A percentile compares a stretch with the other conserved stretches of the same genome.
Conservation (phyloP, 2,113 vertebrate genomes). For the Psilopogon haemacephalus region DNA sequence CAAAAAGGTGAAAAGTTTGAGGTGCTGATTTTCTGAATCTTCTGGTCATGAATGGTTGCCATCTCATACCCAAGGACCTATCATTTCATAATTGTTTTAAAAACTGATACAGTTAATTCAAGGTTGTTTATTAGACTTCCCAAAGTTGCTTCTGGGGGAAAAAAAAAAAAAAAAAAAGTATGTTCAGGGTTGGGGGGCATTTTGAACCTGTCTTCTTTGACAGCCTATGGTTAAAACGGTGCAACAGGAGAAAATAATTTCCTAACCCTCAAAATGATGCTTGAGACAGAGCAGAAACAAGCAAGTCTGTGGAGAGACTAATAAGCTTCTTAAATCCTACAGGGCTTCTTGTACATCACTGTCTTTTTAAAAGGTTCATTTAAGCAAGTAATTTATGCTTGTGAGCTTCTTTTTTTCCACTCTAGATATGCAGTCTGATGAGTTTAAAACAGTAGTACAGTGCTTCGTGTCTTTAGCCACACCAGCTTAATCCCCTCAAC, state of each 20-base stretch:
- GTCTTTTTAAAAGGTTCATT: constrained; percentile 49
- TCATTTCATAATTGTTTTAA: background rate
- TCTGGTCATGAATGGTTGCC: background rate
- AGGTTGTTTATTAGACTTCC: background rate
- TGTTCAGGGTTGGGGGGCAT: background rate
- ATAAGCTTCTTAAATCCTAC: constrained; percentile 52
- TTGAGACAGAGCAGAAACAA: constrained; percentile 43
- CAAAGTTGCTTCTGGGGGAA: background rate
- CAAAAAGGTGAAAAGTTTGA: background rate
- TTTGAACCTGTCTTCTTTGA: background rate
- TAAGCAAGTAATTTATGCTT: constrained; percentile 47
- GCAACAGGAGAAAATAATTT: constrained; percentile 21
- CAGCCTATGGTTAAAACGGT: background rate
- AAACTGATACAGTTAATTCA: background rate
- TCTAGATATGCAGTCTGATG: background rate
- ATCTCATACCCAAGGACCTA: background rate
- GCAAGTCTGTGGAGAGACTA: constrained; percentile 10
- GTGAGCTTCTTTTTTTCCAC: background rate
- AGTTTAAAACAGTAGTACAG: constrained; percentile 28
- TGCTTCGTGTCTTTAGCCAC: background rate
- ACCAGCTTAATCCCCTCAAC: background rate
- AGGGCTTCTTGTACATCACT: constrained; percentile 10
- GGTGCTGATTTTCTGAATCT: background rate
- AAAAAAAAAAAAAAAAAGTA: background rate
- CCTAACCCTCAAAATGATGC: background rate